These are phyloP conservation scores for Drosophila cardini DNA, from an alignment of 1,140 invertebrate genomes.

Conservation along the genomic window DNA sequence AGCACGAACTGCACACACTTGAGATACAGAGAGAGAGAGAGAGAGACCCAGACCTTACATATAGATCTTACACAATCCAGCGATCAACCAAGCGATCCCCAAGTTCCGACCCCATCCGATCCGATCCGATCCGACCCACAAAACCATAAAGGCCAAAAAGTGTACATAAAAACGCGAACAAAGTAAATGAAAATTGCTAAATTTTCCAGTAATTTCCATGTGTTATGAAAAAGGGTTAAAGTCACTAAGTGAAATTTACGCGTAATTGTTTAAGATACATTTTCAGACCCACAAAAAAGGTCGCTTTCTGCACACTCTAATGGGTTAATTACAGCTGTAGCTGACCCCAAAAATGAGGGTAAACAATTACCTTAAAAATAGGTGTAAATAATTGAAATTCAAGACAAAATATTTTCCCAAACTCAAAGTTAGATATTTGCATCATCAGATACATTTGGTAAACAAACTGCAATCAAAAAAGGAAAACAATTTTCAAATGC, in stretches of 20 bases:
- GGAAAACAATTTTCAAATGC: conserved; percentile 28
- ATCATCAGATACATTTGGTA: conserved; percentile 28
- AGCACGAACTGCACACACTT: conserved; percentile 58
- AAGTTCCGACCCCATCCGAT: conserved; percentile 29
- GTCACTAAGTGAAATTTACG: conserved; percentile 69
- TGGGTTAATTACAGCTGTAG: conserved; percentile 57
- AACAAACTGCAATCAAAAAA: conserved; percentile 23
- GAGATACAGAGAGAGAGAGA: conserved; percentile 20
- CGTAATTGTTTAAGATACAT: not conserved
- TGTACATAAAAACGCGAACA: conserved; percentile 38
- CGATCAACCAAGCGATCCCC: conserved; percentile 68
- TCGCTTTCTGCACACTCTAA: conserved; percentile 79
- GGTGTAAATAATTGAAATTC: conserved; percentile 37
- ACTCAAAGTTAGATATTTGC: conserved; percentile 37
- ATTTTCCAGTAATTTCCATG: conserved; percentile 64
- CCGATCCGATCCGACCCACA: conserved; percentile 64
- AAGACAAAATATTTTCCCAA: conserved; percentile 12
- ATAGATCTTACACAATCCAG: conserved; percentile 63
- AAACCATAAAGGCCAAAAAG: conserved; percentile 64
- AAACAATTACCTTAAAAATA: conserved; percentile 2
- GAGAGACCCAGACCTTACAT: too few species aligned
- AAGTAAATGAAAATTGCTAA: conserved; percentile 71
- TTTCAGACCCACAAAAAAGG: conserved; percentile 38
- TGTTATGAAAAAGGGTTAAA: conserved; percentile 40
- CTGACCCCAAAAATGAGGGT: conserved; percentile 13